Conservation (phyloP, 2,113 vertebrate species). For the Felis chaus region DNA sequence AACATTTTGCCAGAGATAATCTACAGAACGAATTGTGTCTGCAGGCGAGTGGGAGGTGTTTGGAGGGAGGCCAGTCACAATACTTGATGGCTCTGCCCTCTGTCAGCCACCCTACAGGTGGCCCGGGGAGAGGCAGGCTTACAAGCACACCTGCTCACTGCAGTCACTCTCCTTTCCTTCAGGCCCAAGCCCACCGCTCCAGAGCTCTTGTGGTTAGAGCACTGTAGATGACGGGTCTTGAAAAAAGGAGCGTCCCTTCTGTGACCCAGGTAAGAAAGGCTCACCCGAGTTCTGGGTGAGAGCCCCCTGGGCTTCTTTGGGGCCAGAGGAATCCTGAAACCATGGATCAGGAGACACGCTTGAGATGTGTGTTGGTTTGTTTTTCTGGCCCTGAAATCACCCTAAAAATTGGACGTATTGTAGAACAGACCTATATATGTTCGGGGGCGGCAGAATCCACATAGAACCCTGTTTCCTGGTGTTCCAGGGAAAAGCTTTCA, state of each 20-base stretch:
- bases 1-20: not conserved
- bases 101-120: not conserved
- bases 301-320: not conserved
- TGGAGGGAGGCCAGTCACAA: not conserved
- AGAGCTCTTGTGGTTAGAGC: not conserved
- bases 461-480: conserved; percentile 84
- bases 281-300: not conserved
- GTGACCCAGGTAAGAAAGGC: not conserved
- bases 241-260: not conserved
- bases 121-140: not conserved
- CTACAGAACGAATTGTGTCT: not conserved
- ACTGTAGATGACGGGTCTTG: not conserved
- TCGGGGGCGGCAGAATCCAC: not conserved
- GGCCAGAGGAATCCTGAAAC: not conserved
- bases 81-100: not conserved
- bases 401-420: not conserved
- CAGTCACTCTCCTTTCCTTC: not conserved
- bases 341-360: not conserved
- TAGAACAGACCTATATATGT: not conserved
- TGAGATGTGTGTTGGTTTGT: not conserved
- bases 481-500: conserved; percentile 85
- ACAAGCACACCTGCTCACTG: not conserved
- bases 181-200: not conserved
- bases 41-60: not conserved
- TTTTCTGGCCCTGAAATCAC: not conserved